Conservation (phyloP, 2,797 vertebrate species). For the Coilia nasus region DNA sequence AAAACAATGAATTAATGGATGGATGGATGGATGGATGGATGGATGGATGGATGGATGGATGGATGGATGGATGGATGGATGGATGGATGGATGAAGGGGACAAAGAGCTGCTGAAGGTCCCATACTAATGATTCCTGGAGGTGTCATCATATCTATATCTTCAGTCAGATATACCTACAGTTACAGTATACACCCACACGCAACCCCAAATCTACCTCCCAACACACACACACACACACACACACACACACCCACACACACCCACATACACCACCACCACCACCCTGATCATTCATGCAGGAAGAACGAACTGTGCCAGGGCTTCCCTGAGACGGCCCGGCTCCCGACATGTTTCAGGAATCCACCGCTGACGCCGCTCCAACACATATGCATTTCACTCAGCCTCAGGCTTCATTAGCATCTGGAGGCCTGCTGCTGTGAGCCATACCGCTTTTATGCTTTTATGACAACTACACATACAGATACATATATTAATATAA, state of each 20-base stretch:
- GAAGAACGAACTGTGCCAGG: not conserved
- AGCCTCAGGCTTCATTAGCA: not conserved
- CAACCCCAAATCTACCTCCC: not conserved
- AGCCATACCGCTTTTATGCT: not conserved
- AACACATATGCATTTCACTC: not conserved
- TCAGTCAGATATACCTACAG: not conserved
- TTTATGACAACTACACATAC: conserved; percentile 1
- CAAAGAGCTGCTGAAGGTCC: not conserved
- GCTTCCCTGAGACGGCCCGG: not conserved
- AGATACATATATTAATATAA: conserved; percentile 2
- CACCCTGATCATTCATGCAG: conserved; percentile 11
- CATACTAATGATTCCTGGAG: not conserved
- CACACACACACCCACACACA: too few species aligned
- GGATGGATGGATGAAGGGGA: too few species aligned
- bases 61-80: too few species aligned
- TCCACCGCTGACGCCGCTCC: not conserved
- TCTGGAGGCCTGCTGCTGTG: not conserved
- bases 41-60: too few species aligned
- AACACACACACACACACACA: too few species aligned
- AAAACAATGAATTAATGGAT: too few species aligned
- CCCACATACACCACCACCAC: not conserved
- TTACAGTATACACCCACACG: not conserved
- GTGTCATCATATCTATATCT: not conserved
- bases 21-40: too few species aligned
- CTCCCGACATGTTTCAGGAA: not conserved